Evolutionary conservation across 2,888 invertebrate species (phyloP).

Genomic region (Micropterix aruncella): DNA sequence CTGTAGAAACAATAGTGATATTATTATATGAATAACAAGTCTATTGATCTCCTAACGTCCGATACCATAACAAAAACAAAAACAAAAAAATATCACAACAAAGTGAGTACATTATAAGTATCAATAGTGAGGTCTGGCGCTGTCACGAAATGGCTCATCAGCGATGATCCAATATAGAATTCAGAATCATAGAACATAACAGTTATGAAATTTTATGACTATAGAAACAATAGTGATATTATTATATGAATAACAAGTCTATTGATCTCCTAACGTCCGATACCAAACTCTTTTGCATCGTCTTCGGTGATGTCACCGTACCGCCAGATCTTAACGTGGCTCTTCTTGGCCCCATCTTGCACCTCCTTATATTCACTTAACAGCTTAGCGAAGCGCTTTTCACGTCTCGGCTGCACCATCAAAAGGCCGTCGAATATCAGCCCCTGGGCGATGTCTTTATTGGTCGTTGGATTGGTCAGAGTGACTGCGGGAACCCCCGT

Average conservation of each 20-base stretch:
- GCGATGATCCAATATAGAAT: too few relatives aligned
- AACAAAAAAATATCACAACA: too few relatives aligned
- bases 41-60: too few relatives aligned
- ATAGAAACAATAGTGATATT: too few relatives aligned
- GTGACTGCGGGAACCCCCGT: constrained; percentile 42
- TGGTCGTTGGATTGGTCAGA: constrained; percentile 32
- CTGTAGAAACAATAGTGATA: too few relatives aligned
- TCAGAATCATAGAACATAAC: too few relatives aligned
- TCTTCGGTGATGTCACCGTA: constrained; percentile 98
- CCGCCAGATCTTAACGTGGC: constrained; percentile 87
- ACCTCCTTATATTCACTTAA: constrained; percentile 73
- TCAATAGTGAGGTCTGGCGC: too few relatives aligned
- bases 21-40: too few relatives aligned
- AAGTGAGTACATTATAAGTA: too few relatives aligned
- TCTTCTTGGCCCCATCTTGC: constrained; percentile 74
- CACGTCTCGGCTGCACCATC: constrained; percentile 66
- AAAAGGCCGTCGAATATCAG: constrained; percentile 74
- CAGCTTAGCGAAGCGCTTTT: constrained; percentile 66
- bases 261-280: constrained; percentile 21
- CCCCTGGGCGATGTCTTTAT: constrained; percentile 38
- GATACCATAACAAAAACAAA: too few relatives aligned
- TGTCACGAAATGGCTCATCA: too few relatives aligned
- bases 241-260: neutral
- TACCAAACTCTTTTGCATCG: constrained; percentile 51
- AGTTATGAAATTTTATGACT: too few relatives aligned